Base-by-base conservation (phyloP, 2,113 vertebrate genomes). In the Microtus oregoni region DNA sequence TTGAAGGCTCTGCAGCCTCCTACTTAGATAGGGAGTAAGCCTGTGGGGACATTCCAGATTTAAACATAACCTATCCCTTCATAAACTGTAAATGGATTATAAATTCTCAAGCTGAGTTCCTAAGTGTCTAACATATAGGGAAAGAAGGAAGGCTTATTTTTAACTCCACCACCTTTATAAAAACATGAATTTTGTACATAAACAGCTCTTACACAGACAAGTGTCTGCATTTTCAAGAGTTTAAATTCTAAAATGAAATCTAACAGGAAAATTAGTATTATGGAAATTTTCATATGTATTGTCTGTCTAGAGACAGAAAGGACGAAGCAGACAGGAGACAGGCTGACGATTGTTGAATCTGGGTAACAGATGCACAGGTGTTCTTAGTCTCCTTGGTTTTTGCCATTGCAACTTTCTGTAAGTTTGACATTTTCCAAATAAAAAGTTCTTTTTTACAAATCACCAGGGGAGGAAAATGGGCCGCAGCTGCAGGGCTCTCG, bases 401-500 rank as follows among this genome's bases (percentile, higher is more conserved):
- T 76, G 50, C 91, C 65, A 89, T 72, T 63, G 14, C 72, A 89
- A 81, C 77, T 97, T 97, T 83, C 86, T 93, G 47, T 92, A 93
- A 95, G 73, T 77, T 92, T 95, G 81, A 82, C 76, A 72, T 85
- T 95, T 93, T 96, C 94, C 77, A 94, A 90, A 85, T 90, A 22
- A 77, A 55, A 91, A 55, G 8, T 91, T 89, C 87, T 90, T 91
- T 92, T 11, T 14, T 30, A 19, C 77, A 94, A 96, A 90, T 78
- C 35, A 41, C 2, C 4, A 28, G 72, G 47, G n/a, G 24, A 68
- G 86, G 88, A 92, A 94, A 92, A 92, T 90, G 75, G 91, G 70
- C 73, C 50, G 2, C 70, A 97, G 89, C 47, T 86, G 58, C 70
- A 14, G 19, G 28, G 73, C 28, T 72, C 10, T 38, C 61, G 70